Evolutionary conservation across 1,140 invertebrate species (phyloP), one percentile per base, ranked within the genome.

Genomic region (Drosophila orosa): DNA sequence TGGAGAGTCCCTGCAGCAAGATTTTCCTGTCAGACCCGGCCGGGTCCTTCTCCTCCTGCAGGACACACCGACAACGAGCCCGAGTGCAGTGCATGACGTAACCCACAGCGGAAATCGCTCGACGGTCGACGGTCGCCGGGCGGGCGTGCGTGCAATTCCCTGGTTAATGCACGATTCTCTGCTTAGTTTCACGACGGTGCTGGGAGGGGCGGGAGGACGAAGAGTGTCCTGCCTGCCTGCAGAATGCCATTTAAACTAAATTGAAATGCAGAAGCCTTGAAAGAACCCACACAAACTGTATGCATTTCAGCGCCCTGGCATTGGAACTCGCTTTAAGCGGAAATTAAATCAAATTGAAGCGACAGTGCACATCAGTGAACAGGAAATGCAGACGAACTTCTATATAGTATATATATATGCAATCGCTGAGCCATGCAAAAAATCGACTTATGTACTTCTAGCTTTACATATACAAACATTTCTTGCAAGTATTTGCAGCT

Each of bases 51-150:
- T 10, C 39, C 24, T 27, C 5, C 42, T 19, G 60, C 50, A 29
- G 61, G 73, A 54, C 62, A 54, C 45, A 8, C n/a, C 33, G 22
- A 31, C 42, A 25, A 29, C 35, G 42, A 50, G 24, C 6, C 45
- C 39, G 25, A 56, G 39, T 58, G 72, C 77, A 54, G 67, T 67
- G 82, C 82, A 86, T 86, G 83, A 86, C 83, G 83, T 83, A 86
- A 86, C 75, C 79, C 65, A 58, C 74, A 73, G 58, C 79, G 84
- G 83, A 87, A 86, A 76, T 87, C 78, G 82, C 78, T 78, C 80
- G 75, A 84, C 61, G 65, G 71, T 78, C 80, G 75, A 84, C 61
- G 65, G 71, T 80, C 72, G 61, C 57, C 29, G 56, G 44, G 47
- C 67, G 52, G 45, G 54, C 67, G 62, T 73, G 55, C 71, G 62